These are phyloP conservation scores for Eilema depressum DNA, from an alignment of 2,888 invertebrate genomes.

Conservation along the genomic window DNA sequence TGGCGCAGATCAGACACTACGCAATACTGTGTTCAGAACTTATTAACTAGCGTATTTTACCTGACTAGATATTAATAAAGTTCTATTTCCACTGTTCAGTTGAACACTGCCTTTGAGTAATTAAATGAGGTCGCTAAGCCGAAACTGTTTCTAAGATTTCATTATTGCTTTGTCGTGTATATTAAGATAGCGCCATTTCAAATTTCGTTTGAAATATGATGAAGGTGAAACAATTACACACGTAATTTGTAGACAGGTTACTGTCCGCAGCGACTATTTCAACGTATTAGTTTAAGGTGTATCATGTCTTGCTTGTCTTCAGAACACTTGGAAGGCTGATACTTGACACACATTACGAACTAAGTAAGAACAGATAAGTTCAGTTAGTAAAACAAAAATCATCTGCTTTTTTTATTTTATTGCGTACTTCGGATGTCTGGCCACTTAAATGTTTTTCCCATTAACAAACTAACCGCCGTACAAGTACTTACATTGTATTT, in stretches of 20 bases:
- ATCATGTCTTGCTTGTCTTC: neutral
- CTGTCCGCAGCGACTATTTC: neutral
- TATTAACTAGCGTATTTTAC: neutral
- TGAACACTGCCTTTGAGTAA: neutral
- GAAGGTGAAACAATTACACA: neutral
- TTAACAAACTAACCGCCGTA: constrained; percentile 28
- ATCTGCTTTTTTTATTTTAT: neutral
- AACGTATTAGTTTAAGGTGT: neutral
- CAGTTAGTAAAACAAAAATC: neutral
- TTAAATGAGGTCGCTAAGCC: neutral
- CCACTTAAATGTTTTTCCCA: constrained; percentile 22
- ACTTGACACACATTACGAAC: neutral
- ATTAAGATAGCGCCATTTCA: neutral
- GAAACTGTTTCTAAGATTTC: neutral
- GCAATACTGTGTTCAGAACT: constrained; percentile 10
- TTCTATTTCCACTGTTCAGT: neutral
- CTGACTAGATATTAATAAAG: neutral
- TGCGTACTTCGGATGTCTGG: neutral
- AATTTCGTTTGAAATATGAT: neutral
- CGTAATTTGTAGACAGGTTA: neutral
- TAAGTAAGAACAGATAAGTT: neutral
- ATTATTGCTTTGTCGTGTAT: neutral
- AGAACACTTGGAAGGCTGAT: neutral
- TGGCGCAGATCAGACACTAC: neutral
- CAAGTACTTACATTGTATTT: constrained; percentile 41